These are phyloP conservation scores for Podarcis muralis DNA, from an alignment of 2,113 vertebrate genomes.

Conservation along the genomic window DNA sequence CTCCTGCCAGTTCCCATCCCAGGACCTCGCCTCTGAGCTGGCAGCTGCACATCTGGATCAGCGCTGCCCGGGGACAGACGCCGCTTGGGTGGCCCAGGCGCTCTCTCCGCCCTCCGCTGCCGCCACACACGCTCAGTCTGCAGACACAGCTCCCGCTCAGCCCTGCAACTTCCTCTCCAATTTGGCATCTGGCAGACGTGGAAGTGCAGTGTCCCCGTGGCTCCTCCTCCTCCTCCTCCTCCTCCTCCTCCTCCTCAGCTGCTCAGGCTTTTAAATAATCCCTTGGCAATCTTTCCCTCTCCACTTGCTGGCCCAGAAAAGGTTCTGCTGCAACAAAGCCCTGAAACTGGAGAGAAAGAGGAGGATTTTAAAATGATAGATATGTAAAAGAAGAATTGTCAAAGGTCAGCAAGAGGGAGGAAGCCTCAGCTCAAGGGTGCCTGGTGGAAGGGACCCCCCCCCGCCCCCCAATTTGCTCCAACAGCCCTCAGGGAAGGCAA, in stretches of 20 bases:
- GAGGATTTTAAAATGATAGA: not conserved
- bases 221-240: conserved; percentile 35
- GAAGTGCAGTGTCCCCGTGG: not conserved
- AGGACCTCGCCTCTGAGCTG: not conserved
- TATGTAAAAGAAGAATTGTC: too few species aligned
- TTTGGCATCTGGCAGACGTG: conserved; percentile 5
- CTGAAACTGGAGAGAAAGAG: conserved; percentile 51
- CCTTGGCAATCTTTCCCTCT: conserved; percentile 30
- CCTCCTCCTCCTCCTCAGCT: not conserved
- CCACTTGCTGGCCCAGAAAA: not conserved
- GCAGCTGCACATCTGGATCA: not conserved
- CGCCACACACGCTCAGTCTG: conserved; percentile 18
- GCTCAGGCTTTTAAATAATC: conserved; percentile 27
- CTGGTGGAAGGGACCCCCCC: not conserved
- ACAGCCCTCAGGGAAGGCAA: not conserved
- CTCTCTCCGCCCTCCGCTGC: not conserved
- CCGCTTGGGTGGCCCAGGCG: not conserved
- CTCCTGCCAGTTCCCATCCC: conserved; percentile 54
- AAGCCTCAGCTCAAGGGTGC: not conserved
- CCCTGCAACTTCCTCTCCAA: conserved; percentile 16
- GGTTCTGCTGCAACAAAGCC: not conserved
- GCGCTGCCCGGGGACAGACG: conserved; percentile 1
- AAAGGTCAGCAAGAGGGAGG: not conserved
- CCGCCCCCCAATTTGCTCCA: not conserved
- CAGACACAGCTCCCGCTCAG: not conserved